phyloP scores from a whole-genome alignment of 2,113 vertebrate genomes.

The Upupa epops region DNA sequence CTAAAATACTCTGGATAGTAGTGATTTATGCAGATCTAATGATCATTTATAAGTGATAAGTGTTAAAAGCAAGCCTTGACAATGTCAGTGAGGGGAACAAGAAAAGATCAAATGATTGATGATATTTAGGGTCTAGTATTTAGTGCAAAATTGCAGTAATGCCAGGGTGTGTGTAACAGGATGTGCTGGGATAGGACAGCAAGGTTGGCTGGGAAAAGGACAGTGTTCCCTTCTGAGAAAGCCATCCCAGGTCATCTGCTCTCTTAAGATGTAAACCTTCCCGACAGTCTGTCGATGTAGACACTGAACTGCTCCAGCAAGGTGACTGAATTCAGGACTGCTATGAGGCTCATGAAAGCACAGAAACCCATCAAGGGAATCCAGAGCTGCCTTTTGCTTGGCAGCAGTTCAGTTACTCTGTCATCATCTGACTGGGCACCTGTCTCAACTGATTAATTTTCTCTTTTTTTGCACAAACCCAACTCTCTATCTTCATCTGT shows the following conservation, averaged over 20 bases:
- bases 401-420: slow-evolving; percentile 37
- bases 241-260: background rate
- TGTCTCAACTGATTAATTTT: slow-evolving; percentile 32
- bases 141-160: background rate
- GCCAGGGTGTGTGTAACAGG: background rate
- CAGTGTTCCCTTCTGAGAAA: slow-evolving; percentile 20
- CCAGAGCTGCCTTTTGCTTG: slow-evolving; percentile 2
- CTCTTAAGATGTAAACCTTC: background rate
- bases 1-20: background rate
- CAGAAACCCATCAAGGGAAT: slow-evolving; percentile 27
- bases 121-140: background rate
- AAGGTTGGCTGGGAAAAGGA: background rate
- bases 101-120: background rate
- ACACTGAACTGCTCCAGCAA: background rate
- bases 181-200: background rate
- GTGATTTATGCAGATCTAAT: background rate
- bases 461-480: background rate
- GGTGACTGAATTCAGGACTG: slow-evolving; percentile 28
- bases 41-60: background rate
- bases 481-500: background rate
- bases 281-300: background rate
- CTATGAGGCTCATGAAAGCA: slow-evolving; percentile 6
- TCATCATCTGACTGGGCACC: slow-evolving; percentile 33
- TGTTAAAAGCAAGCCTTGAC: background rate
- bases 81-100: rapidly evolving